A percentile compares a stretch with the other conserved stretches of the same genome.
These are phyloP conservation scores for Rhinatrema bivittatum DNA, from an alignment of 2,797 vertebrate genomes.

Conservation along the genomic window DNA sequence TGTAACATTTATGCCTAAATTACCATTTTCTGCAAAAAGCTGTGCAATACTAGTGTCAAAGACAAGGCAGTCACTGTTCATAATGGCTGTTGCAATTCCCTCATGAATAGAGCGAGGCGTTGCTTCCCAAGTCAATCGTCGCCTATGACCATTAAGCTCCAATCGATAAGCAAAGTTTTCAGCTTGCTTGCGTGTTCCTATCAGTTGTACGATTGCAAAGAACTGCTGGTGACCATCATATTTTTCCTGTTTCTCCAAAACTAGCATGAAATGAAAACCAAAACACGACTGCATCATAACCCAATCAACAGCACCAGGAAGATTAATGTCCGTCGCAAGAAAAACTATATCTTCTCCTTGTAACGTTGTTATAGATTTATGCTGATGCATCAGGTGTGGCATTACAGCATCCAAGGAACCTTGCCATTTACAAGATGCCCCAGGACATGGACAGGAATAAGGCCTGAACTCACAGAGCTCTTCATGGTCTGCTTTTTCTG, in stretches of 20 bases:
- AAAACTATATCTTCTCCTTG: slow-evolving; percentile 97
- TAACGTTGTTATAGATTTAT: slow-evolving; percentile 94
- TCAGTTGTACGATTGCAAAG: slow-evolving; percentile 89
- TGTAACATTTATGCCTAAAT: slow-evolving; percentile 90
- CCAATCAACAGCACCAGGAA: slow-evolving; percentile 95
- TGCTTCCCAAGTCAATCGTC: slow-evolving; percentile 91
- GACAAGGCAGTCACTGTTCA: slow-evolving; percentile 92
- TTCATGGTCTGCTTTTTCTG: slow-evolving; percentile 91
- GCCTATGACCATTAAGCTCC: slow-evolving; percentile 84
- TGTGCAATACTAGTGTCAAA: slow-evolving; percentile 93
- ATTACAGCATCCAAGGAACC: slow-evolving; percentile 93
- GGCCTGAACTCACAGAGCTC: slow-evolving; percentile 97
- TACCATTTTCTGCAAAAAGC: slow-evolving; percentile 89
- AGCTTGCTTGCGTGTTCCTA: slow-evolving; percentile 87
- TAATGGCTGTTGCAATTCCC: slow-evolving; percentile 87
- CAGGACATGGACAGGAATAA: slow-evolving; percentile 92
- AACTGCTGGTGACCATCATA: slow-evolving; percentile 91
- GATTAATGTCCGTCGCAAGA: slow-evolving; percentile 95
- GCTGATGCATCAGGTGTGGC: slow-evolving; percentile 96
- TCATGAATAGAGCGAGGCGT: slow-evolving; percentile 88
- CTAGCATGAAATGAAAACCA: slow-evolving; percentile 93
- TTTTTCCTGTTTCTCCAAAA: slow-evolving; percentile 90
- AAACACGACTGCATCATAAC: slow-evolving; percentile 99
- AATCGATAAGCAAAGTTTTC: slow-evolving; percentile 90
- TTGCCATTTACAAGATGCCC: slow-evolving; percentile 96